Evolutionary conservation across 30 jellyfish, hydroid and myxozoan genomes (phyloP), one percentile per base, ranked within the genome.

Genomic region (Pseudorhiza aurosa): DNA sequence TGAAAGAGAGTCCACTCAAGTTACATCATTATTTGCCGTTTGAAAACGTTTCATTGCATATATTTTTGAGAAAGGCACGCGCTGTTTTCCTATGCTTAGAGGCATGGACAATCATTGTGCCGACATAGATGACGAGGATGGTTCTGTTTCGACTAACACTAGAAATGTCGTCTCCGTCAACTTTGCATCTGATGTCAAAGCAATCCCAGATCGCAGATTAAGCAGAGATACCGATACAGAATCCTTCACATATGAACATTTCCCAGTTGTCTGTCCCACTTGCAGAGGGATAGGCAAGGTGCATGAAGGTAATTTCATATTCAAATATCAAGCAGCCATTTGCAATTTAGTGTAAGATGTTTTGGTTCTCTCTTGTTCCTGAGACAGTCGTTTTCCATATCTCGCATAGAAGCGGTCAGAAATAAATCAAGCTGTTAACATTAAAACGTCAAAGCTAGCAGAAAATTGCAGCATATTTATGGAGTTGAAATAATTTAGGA

Each of bases 181-280:
- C 43, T 47, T 21, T 51, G 14, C 83, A 1, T 8, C 51, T 2
- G 83, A 70, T 10, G 31, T 49, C 28, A 30, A 33, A 25, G 25
- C 35, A 39, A 2, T 42, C 22, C 46, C 67, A 40, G 43, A 49
- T 2, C 65, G 82, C 27, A 68, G 27, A 42, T 24, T 10, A 14
- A 45, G 63, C 31, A 43, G 55, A 27, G 89, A 47, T 40, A 77
- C 80, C 19, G 81, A 60, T 28, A 60, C 71, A 22, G 92, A 50
- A 36, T 65, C 84, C 10, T 87, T 65, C 36, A 87, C 92, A n/a
- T 90, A 90, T 40, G 97, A 90, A 32, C 97, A 90, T 57, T 90
- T 90, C 47, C 97, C 97, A 14, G 93, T 90, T 43, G 97, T 90
- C n/a, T 90, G 97, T 46, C 97, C 97, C 7, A 90, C 97, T 26